These are phyloP conservation scores for Cryptops parisi DNA, from an alignment of 2,888 invertebrate species.

Conservation along the genomic window DNA sequence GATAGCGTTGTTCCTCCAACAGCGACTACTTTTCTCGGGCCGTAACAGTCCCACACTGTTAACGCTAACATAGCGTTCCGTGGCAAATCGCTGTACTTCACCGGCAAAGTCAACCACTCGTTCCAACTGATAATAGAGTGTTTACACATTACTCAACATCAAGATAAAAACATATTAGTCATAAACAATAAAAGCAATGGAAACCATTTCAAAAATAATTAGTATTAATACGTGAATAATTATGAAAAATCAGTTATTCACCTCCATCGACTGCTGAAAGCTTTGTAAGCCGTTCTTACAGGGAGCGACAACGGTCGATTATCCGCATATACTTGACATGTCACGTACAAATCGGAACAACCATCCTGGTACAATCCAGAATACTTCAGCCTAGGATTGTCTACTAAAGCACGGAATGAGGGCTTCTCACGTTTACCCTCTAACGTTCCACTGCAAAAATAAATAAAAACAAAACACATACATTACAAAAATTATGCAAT, in stretches of 20 bases:
- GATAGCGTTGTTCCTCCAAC: conserved; percentile 88
- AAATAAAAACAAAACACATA: background rate
- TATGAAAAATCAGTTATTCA: too few relatives aligned
- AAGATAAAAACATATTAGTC: too few relatives aligned
- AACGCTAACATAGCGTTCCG: conserved; percentile 70
- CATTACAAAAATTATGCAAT: too few relatives aligned
- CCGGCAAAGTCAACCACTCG: conserved; percentile 85
- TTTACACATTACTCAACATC: too few relatives aligned
- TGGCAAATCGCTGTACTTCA: conserved; percentile 81
- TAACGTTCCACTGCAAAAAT: conserved; percentile 58
- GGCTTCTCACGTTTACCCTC: conserved; percentile 79
- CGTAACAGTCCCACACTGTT: conserved; percentile 82
- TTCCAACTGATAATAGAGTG: conserved; percentile 62
- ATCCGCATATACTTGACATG: conserved; percentile 52
- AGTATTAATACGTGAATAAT: too few relatives aligned
- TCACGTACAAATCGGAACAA: conserved; percentile 76
- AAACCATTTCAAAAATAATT: too few relatives aligned
- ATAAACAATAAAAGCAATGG: too few relatives aligned
- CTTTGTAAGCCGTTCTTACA: conserved; percentile 77
- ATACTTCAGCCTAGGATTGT: conserved; percentile 77
- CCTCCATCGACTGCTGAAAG: conserved; percentile 87
- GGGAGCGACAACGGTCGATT: conserved; percentile 69
- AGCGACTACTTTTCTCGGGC: conserved; percentile 63
- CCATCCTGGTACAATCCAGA: conserved; percentile 73
- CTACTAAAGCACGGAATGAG: conserved; percentile 69